Conservation (phyloP, 2,888 invertebrate species). For the Pomacea canaliculata region DNA sequence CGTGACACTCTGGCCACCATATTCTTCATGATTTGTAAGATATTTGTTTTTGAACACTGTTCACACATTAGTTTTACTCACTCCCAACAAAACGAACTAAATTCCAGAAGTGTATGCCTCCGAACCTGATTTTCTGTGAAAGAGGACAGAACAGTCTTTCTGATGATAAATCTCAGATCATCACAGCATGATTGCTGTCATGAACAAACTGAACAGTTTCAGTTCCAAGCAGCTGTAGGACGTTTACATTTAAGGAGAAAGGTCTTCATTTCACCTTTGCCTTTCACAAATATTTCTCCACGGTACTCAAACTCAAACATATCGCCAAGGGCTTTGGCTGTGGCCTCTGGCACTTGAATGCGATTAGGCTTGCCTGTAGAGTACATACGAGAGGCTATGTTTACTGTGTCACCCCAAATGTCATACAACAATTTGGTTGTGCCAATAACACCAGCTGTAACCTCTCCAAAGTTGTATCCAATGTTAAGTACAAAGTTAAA, state of each 20-base stretch:
- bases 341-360: constrained; percentile 74
- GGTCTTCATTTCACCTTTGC: constrained; percentile 95
- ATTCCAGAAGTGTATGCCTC: too few species aligned
- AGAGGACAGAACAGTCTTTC: too few species aligned
- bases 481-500: constrained; percentile 73
- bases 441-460: constrained; percentile 95
- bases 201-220: constrained; percentile 9
- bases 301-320: constrained; percentile 91
- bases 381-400: constrained; percentile 97
- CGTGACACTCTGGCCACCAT: too few species aligned
- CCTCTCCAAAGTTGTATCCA: constrained; percentile 94
- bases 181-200: too few species aligned
- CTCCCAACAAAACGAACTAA: too few species aligned
- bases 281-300: constrained; percentile 95
- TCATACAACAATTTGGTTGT: constrained; percentile 96
- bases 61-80: too few species aligned
- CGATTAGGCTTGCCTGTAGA: constrained; percentile 90
- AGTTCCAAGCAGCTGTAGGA: constrained; percentile 50
- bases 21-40: too few species aligned
- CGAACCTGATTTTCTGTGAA: too few species aligned
- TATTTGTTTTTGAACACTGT: too few species aligned
- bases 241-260: constrained; percentile 75
- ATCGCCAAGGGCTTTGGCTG: constrained; percentile 75
- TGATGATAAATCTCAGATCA: too few species aligned
- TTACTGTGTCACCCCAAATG: constrained; percentile 99